phyloP scores from a whole-genome alignment of 2,888 invertebrate genomes.

The Pseudoips prasinana region DNA sequence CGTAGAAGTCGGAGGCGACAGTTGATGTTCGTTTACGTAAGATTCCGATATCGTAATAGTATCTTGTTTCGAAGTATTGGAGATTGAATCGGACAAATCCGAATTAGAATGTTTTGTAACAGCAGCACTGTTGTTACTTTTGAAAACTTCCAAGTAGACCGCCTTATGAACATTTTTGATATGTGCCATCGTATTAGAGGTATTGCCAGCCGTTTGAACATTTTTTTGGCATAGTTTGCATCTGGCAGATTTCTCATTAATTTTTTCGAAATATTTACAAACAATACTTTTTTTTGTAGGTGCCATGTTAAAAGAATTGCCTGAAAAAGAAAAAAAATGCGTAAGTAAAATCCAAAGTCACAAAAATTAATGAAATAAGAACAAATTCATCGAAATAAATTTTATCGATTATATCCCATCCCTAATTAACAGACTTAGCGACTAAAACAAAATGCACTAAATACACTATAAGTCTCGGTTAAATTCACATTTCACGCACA shows the following conservation, averaged over 20 bases:
- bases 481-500: too few relatives aligned
- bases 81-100: constrained; percentile 17
- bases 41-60: constrained; percentile 18
- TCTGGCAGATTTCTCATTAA: constrained; percentile 20
- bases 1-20: constrained; percentile 17
- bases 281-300: constrained; percentile 12
- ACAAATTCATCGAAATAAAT: not conserved
- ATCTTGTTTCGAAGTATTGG: constrained; percentile 25
- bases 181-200: constrained; percentile 24
- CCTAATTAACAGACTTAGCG: too few relatives aligned
- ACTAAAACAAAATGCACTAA: too few relatives aligned
- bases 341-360: constrained; percentile 1
- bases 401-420: not conserved
- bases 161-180: constrained; percentile 27
- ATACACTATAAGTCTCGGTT: too few relatives aligned
- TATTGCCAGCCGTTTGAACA: constrained; percentile 29
- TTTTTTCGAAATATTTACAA: constrained; percentile 11
- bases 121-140: constrained; percentile 9
- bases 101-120: constrained; percentile 7
- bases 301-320: constrained; percentile 6
- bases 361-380: constrained; percentile 1
- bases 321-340: constrained; percentile 1
- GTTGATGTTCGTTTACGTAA: constrained; percentile 23
- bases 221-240: constrained; percentile 30
- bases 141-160: constrained; percentile 19